Evolutionary conservation across 1,140 invertebrate species (phyloP).

Genomic region (Diploscapter pachys): DNA sequence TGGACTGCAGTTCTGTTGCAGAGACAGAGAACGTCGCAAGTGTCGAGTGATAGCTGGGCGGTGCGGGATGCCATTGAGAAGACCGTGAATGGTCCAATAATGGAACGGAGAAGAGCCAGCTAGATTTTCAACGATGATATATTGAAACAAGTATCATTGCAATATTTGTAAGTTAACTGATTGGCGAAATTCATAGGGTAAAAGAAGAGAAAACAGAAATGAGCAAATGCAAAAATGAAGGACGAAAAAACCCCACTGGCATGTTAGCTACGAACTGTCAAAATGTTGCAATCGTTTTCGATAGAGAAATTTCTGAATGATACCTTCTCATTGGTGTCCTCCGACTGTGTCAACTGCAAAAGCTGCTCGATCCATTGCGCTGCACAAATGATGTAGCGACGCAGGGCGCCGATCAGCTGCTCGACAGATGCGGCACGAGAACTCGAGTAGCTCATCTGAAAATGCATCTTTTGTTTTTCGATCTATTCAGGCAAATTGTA

Average conservation of each 20-base stretch:
- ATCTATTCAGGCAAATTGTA: slow-evolving; percentile 4
- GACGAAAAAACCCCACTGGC: no score
- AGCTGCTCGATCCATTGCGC: slow-evolving; percentile 54
- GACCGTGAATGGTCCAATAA: slow-evolving; percentile 51
- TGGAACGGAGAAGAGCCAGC: slow-evolving; percentile 43
- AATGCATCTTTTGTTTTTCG: neutral
- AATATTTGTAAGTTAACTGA: no score
- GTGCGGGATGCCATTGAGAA: slow-evolving; percentile 50
- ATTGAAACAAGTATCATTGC: neutral
- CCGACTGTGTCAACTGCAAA: slow-evolving; percentile 43
- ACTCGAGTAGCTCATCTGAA: slow-evolving; percentile 36
- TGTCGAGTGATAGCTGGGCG: slow-evolving; percentile 33
- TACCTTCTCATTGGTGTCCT: slow-evolving; percentile 46
- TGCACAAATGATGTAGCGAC: slow-evolving; percentile 45
- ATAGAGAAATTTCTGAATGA: slow-evolving; percentile 7
- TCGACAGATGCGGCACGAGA: slow-evolving; percentile 43
- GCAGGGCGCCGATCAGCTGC: slow-evolving; percentile 47
- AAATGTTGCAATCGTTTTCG: neutral
- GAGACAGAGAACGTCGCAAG: slow-evolving; percentile 23
- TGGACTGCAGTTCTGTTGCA: slow-evolving; percentile 30
- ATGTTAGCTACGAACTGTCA: no score
- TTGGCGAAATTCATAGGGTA: no score
- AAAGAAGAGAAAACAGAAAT: no score
- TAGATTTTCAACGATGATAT: slow-evolving; percentile 1
- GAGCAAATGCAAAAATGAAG: no score